A percentile compares a stretch with the other conserved stretches of the same genome.
Evolutionary conservation across 2,888 invertebrate species (phyloP).

Genomic region (Julus scandinavius): DNA sequence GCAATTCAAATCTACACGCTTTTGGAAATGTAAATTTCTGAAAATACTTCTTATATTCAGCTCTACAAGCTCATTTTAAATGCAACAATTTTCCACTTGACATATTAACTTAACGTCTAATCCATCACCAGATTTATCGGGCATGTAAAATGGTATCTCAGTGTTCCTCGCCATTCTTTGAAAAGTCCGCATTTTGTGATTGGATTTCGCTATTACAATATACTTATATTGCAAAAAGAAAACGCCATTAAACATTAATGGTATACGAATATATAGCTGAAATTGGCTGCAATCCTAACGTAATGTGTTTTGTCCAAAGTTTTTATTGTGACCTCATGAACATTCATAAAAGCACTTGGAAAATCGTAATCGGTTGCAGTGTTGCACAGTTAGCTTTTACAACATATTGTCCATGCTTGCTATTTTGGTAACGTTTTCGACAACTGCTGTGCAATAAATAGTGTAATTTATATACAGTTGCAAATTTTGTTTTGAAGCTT

Average conservation of each 20-base stretch:
- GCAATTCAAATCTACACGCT: neutral
- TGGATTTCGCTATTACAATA: neutral
- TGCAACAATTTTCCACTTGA: slow-evolving; percentile 47
- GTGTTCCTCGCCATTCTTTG: neutral
- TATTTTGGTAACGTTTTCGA: neutral
- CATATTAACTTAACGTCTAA: slow-evolving; percentile 25
- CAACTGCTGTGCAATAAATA: neutral
- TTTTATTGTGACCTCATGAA: neutral
- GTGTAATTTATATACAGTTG: neutral
- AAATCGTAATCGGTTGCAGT: neutral
- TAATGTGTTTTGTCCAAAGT: neutral
- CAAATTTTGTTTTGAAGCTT: neutral
- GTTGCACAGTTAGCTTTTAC: neutral
- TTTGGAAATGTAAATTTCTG: neutral
- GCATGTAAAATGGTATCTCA: slow-evolving; percentile 33
- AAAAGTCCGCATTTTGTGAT: slow-evolving; percentile 19
- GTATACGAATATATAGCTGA: neutral
- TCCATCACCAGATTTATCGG: slow-evolving; percentile 15
- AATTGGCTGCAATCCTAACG: too few relatives aligned
- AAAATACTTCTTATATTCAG: neutral
- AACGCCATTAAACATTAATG: slow-evolving; percentile 3
- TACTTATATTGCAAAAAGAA: neutral
- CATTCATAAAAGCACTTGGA: neutral
- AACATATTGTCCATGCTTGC: neutral
- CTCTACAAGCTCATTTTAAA: neutral